Evolutionary conservation across 2,888 invertebrate species (phyloP), one percentile per base, ranked within the genome.

Genomic region (Caenorhabditis zanzibari): DNA sequence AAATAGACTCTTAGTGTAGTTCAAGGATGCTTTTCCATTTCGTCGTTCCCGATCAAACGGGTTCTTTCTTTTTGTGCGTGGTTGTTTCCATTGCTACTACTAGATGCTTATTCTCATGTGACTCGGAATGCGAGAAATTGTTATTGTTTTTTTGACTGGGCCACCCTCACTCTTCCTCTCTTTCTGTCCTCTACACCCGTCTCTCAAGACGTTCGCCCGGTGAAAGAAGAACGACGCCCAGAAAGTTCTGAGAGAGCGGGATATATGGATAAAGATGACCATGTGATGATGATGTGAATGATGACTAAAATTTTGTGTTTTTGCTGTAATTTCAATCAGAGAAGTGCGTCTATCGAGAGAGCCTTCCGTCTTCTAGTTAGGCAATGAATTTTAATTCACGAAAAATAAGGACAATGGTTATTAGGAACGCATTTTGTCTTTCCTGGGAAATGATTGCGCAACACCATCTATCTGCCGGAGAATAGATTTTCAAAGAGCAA

Each of bases 81-180:
- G 10, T 54, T 19, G 24, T 44, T 47, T 64, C 58, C 44, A 63
- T 44, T 71, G 56, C 64, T 64, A 56, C 58, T 68, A 72, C 79
- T 64, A 71, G 54, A 69, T 69, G 79, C 79, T 71, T 79, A 71
- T 79, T 79, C 79, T 79, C 71, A 71, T 79, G 79, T 79, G 79
- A 79, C 79, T 71, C 56, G 71, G 71, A 72, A 79, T 79, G 79
- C 47, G 32, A 71, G 56, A 69, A 71, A 71, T 79, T 79, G 79
- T 79, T 79, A 71, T 79, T 79, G 71, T 79, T 79, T 71, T n/a
- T 77, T 72, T 72, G 64, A 64, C 79, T 79, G 71, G 64, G 54
- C 79, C 71, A 64, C 79, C 71, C 38, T 59, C 58, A 47, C 56
- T 58, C 69, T 69, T 56, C 22, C 56, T 56, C 26, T 54, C 54